Conservation (phyloP, 2,888 invertebrate species). For the Sphecodes monilicornis region DNA sequence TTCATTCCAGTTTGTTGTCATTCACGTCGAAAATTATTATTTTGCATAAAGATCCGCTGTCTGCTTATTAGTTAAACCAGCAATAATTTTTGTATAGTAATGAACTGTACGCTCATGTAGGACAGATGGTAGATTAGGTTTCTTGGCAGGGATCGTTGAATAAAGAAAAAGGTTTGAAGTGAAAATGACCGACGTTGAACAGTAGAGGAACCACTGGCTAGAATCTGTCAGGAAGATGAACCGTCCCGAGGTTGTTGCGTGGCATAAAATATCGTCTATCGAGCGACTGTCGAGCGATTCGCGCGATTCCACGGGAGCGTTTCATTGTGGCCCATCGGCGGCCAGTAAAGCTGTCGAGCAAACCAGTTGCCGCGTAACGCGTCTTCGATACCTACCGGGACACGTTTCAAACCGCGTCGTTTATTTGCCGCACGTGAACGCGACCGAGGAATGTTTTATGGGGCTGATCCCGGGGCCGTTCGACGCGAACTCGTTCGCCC, state of each 20-base stretch:
- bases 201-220: not conserved
- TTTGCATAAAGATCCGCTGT: too few relatives aligned
- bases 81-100: too few relatives aligned
- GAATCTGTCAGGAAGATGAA: not conserved
- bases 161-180: not conserved
- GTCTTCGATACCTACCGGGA: slow-evolving; percentile 26
- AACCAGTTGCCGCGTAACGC: slow-evolving; percentile 25
- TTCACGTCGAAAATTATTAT: too few relatives aligned
- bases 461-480: slow-evolving; percentile 13
- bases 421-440: slow-evolving; percentile 23
- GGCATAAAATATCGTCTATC: slow-evolving; percentile 10
- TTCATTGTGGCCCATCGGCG: slow-evolving; percentile 4
- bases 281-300: slow-evolving; percentile 11
- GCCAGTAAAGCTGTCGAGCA: slow-evolving; percentile 19
- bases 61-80: too few relatives aligned
- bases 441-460: slow-evolving; percentile 32
- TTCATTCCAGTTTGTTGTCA: too few relatives aligned
- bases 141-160: not conserved
- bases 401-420: slow-evolving; percentile 22
- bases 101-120: too few relatives aligned
- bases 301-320: not conserved
- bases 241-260: not conserved
- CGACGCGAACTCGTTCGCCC: slow-evolving; percentile 23
- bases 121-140: too few relatives aligned
- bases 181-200: not conserved